Evolutionary conservation across 2,888 invertebrate genomes (phyloP).

Genomic region (Lasioglossum villosulum): DNA sequence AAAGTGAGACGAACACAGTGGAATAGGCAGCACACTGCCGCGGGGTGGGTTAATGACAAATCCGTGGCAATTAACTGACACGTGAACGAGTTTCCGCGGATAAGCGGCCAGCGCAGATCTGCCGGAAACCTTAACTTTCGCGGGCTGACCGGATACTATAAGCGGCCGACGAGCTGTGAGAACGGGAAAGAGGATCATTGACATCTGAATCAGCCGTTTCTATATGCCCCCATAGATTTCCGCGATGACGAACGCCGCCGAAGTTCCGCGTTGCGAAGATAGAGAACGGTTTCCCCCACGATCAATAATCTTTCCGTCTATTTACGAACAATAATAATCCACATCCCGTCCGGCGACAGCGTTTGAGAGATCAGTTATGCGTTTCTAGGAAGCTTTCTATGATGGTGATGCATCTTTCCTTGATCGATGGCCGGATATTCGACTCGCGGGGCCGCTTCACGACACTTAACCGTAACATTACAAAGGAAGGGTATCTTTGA

Average conservation of each 20-base stretch:
- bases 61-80: constrained; percentile 56
- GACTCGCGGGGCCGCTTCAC: not conserved
- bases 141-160: constrained; percentile 61
- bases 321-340: constrained; percentile 61
- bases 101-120: constrained; percentile 25
- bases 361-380: constrained; percentile 23
- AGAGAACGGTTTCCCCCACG: constrained; percentile 42
- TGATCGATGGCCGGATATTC: not conserved
- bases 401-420: not conserved
- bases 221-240: constrained; percentile 27
- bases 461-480: not conserved
- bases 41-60: constrained; percentile 52
- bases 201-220: constrained; percentile 25
- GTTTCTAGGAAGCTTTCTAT: constrained; percentile 47
- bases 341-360: constrained; percentile 56
- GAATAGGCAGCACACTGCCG: constrained; percentile 39
- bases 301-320: constrained; percentile 16
- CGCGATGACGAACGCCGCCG: constrained; percentile 25
- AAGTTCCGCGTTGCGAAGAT: constrained; percentile 40
- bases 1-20: constrained; percentile 48
- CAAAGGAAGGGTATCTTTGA: no score
- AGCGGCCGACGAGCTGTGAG: constrained; percentile 30
- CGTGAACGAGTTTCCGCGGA: constrained; percentile 11
- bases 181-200: constrained; percentile 51
- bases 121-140: constrained; percentile 70